Evolutionary conservation across 2,888 invertebrate genomes (phyloP).

Genomic region (Plutella xylostella): DNA sequence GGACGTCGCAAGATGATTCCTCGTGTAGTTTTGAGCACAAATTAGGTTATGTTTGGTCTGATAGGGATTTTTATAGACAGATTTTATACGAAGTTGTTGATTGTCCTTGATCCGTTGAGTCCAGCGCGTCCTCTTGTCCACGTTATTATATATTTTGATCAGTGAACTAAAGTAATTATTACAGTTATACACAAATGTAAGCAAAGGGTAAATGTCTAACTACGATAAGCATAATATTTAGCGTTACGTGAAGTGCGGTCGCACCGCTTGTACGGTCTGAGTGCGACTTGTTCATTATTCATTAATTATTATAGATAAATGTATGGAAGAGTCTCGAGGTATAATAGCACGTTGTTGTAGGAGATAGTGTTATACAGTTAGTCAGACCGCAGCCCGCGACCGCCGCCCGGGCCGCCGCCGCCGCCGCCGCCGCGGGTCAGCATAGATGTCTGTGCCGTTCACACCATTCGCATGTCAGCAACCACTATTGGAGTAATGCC

Average conservation of each 20-base stretch:
- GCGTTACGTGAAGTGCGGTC: slow-evolving; percentile 33
- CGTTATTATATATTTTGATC: neutral
- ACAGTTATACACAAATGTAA: slow-evolving; percentile 30
- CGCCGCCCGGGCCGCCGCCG: too few relatives aligned
- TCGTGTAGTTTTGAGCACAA: slow-evolving; percentile 3
- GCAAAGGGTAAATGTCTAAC: slow-evolving; percentile 36
- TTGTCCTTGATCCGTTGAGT: neutral
- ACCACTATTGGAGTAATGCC: too few relatives aligned
- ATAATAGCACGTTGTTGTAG: slow-evolving; percentile 42
- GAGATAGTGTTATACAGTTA: slow-evolving; percentile 24
- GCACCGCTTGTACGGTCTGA: slow-evolving; percentile 36
- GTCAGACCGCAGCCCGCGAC: too few relatives aligned
- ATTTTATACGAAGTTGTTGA: slow-evolving; percentile 1
- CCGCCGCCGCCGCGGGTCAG: too few relatives aligned
- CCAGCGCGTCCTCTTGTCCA: neutral
- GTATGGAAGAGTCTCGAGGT: slow-evolving; percentile 24
- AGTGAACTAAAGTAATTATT: slow-evolving; percentile 3
- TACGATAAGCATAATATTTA: slow-evolving; percentile 19
- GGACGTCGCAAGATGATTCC: slow-evolving; percentile 4
- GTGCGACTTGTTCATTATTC: slow-evolving; percentile 25
- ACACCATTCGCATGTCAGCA: too few relatives aligned
- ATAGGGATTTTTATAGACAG: neutral
- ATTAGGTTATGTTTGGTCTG: slow-evolving; percentile 1
- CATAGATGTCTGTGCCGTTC: too few relatives aligned
- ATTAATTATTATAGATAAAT: slow-evolving; percentile 25